Conservation (phyloP, 2,797 vertebrate species). For the Anabacerthia variegaticeps region DNA sequence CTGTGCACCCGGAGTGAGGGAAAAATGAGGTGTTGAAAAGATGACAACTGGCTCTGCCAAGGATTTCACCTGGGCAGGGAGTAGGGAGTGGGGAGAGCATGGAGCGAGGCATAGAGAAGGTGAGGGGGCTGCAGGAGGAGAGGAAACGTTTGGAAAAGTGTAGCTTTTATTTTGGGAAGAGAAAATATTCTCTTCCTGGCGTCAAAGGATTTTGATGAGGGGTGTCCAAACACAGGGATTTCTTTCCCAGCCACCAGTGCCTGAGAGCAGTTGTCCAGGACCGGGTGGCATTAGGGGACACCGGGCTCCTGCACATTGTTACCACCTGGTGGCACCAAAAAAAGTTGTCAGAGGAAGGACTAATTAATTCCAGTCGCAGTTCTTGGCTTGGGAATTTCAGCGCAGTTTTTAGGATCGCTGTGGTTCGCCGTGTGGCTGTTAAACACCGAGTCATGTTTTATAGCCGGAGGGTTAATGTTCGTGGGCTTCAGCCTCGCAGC, state of each 20-base stretch:
- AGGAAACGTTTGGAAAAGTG: neutral
- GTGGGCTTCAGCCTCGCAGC: neutral
- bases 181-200: constrained; percentile 1
- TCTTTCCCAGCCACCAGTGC: neutral
- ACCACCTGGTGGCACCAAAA: constrained; percentile 66
- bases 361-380: constrained; percentile 17
- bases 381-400: neutral
- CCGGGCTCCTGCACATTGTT: neutral
- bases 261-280: neutral
- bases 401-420: neutral
- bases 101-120: rapidly evolving
- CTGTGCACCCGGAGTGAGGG: constrained; percentile 21
- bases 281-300: neutral
- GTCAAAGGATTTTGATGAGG: constrained; percentile 1
- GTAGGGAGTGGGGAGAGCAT: neutral
- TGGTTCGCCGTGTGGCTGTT: neutral
- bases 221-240: neutral
- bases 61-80: constrained; percentile 64
- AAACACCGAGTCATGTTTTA: constrained; percentile 8
- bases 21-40: constrained; percentile 78
- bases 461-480: neutral
- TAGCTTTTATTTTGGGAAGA: neutral
- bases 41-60: constrained; percentile 64
- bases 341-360: neutral
- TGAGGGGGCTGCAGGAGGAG: neutral